Conservation (phyloP, 2,888 invertebrate genomes). For the Caenorhabditis afra region DNA sequence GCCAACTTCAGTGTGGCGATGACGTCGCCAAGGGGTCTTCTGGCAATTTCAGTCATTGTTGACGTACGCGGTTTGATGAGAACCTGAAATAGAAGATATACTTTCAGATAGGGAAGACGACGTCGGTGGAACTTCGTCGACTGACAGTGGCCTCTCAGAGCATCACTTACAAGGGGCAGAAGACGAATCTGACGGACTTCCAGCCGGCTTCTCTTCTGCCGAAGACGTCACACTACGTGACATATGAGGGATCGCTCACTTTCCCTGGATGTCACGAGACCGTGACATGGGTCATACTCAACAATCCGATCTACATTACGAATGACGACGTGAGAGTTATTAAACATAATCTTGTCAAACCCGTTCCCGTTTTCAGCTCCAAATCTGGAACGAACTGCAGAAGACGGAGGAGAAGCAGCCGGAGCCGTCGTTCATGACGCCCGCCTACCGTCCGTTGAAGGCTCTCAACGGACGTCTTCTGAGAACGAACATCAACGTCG, state of each 20-base stretch:
- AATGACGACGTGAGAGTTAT: conserved; percentile 88
- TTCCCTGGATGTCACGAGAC: conserved; percentile 92
- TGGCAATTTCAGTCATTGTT: conserved; percentile 92
- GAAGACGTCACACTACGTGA: conserved; percentile 94
- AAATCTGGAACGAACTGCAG: conserved; percentile 79
- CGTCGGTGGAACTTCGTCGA: conserved; percentile 92
- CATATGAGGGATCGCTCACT: conserved; percentile 83
- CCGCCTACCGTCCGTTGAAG: conserved; percentile 90
- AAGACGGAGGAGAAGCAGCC: conserved; percentile 74
- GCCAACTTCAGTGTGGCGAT: conserved; percentile 95
- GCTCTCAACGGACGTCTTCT: conserved; percentile 93
- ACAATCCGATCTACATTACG: conserved; percentile 97
- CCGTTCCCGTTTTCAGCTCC: conserved; percentile 71
- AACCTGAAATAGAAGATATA: background rate
- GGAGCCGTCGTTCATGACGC: conserved; percentile 84
- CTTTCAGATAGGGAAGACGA: conserved; percentile 92
- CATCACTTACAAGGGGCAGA: conserved; percentile 89
- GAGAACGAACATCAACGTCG: conserved; percentile 95
- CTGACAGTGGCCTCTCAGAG: conserved; percentile 93
- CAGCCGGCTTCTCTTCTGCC: conserved; percentile 92
- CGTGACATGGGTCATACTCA: conserved; percentile 98
- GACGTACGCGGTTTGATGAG: conserved; percentile 85
- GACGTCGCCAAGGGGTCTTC: conserved; percentile 94
- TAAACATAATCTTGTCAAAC: too few relatives aligned
- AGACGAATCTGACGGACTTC: conserved; percentile 89